Base-by-base conservation (phyloP, 2,797 vertebrate species). In the Anomalospiza imberbis region DNA sequence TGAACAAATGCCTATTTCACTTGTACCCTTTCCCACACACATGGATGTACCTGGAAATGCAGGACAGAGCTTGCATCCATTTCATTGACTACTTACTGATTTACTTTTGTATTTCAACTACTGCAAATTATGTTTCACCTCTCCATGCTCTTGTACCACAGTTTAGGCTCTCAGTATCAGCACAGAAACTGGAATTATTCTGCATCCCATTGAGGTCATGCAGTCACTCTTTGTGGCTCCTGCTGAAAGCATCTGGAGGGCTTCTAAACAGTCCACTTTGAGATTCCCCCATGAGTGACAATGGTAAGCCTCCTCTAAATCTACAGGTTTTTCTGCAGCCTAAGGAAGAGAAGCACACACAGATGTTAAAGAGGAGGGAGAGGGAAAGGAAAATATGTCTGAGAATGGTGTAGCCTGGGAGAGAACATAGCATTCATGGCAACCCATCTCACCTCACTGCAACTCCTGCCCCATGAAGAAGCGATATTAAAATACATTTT, bases 1-100 rank as follows among this genome's bases (percentile, higher is more conserved):
- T 78, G 32, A 51, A 71, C 63, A 88, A 78, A 89, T 38, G 28
- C 36, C 28, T 58, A 14, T 91, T 58, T 86, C 54, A 31, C 32
- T 82, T 78, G 19, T 31, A n/a, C 18, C 10, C 12, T 75, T 66
- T 78, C 72, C 87, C 62, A 66, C 38, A 80, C 45, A 36, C 20
- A 3, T 5, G 16, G n/a, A 73, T 8, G 17, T 63, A 91, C 42
- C 74, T 85, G 78, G 38, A 80, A 72, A 58, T 10, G 18, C 12
- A 36, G 42, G 57, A 51, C 38, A 80, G 14, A 75, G 17, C 5
- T 15, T 11, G 10, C 6, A 40, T 0, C 0, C 2, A 3, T 71
- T 83, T 89, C 0, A 0, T 34, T 85, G 44, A 21, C 48, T 76
- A 3, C 24, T 89, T 53, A 21, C 10, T 22, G 13, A 65, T 74